Conservation (phyloP, 2,888 invertebrate genomes). For the Nebria salina region DNA sequence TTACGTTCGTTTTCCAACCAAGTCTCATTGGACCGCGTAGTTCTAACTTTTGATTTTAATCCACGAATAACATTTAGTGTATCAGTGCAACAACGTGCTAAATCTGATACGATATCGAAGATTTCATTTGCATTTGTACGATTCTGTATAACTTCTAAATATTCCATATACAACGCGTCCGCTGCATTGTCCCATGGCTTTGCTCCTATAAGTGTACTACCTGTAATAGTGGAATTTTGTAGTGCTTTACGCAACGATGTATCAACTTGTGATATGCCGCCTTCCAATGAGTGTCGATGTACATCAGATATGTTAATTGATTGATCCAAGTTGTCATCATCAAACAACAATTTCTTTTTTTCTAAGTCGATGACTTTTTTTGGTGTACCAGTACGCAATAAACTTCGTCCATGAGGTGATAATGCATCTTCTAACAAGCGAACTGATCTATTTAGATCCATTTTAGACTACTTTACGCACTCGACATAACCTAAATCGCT, state of each 20-base stretch:
- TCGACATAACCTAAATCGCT: not conserved
- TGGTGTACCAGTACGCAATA: conserved; percentile 45
- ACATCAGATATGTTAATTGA: conserved; percentile 54
- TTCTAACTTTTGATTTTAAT: conserved; percentile 58
- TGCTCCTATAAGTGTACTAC: conserved; percentile 56
- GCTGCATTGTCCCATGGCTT: conserved; percentile 58
- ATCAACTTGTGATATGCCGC: conserved; percentile 46
- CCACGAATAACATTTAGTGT: conserved; percentile 58
- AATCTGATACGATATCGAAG: conserved; percentile 58
- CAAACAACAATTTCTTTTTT: conserved; percentile 44
- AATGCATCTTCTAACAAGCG: conserved; percentile 59
- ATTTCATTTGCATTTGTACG: conserved; percentile 57
- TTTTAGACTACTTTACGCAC: conserved; percentile 5
- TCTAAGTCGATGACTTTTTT: conserved; percentile 35
- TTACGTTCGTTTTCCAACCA: conserved; percentile 85
- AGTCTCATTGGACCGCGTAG: conserved; percentile 54
- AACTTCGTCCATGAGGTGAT: conserved; percentile 52
- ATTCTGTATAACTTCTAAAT: conserved; percentile 59
- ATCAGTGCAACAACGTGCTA: conserved; percentile 60
- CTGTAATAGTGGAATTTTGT: conserved; percentile 53
- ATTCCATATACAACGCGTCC: conserved; percentile 59
- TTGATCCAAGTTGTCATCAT: conserved; percentile 50
- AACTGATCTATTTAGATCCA: conserved; percentile 58
- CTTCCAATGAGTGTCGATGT: conserved; percentile 49
- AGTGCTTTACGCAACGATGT: conserved; percentile 47